phyloP scores from a whole-genome alignment of 2,888 invertebrate species.

The Drosophila aldrichi region DNA sequence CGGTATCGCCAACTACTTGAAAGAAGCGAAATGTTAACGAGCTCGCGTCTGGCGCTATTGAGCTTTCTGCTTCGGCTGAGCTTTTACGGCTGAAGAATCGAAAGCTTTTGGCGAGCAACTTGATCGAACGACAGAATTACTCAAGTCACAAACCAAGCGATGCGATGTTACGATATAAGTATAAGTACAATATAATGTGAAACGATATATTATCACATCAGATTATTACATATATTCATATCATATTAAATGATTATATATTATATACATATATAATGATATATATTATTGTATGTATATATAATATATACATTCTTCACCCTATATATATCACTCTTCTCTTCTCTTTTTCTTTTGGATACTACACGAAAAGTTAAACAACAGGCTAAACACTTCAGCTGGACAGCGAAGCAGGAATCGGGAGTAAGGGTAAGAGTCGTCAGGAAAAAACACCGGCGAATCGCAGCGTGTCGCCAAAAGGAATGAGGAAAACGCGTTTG shows the following conservation, averaged over 20 bases:
- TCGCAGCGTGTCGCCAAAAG: conserved; percentile 30
- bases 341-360: no score
- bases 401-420: conserved; percentile 22
- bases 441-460: conserved; percentile 10
- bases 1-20: conserved; percentile 15
- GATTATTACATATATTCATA: no score
- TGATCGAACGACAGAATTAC: conserved; percentile 14
- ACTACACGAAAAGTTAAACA: neutral
- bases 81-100: conserved; percentile 22
- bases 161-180: neutral
- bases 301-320: no score
- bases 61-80: conserved; percentile 29
- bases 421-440: conserved; percentile 7
- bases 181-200: no score
- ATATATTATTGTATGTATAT: no score
- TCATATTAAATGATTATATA: no score
- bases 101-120: conserved; percentile 32
- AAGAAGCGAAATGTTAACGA: neutral
- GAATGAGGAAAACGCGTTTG: conserved; percentile 40
- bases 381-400: conserved; percentile 18
- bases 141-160: conserved; percentile 23
- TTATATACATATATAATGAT: no score
- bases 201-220: no score
- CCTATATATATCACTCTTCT: no score
- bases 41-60: conserved; percentile 4